These are phyloP conservation scores for Hartigia nigra DNA, from an alignment of 2,888 invertebrate genomes.

Conservation along the genomic window DNA sequence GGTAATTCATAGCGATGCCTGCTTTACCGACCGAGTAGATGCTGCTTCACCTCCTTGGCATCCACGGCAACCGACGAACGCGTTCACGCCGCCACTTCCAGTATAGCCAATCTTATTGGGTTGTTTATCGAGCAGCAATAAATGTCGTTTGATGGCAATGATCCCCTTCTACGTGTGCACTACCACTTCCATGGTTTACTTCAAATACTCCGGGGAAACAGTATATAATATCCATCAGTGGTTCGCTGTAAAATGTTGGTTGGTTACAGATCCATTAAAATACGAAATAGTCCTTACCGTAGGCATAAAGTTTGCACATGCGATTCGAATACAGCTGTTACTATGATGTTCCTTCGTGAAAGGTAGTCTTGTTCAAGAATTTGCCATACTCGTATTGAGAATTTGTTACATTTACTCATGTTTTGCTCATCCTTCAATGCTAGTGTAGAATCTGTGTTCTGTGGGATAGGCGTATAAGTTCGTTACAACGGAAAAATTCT, in stretches of 20 bases:
- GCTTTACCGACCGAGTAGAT: slow-evolving; percentile 45
- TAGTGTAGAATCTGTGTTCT: not conserved
- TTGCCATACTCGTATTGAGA: not conserved
- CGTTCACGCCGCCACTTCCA: slow-evolving; percentile 21
- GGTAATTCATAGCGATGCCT: slow-evolving; percentile 38
- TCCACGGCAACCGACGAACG: slow-evolving; percentile 26
- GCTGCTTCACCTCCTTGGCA: slow-evolving; percentile 23
- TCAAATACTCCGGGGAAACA: not conserved
- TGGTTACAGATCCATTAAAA: slow-evolving; percentile 35
- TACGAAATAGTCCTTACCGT: slow-evolving; percentile 26
- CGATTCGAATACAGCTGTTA: not conserved
- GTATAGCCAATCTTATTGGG: slow-evolving; percentile 28
- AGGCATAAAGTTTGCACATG: slow-evolving; percentile 18
- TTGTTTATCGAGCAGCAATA: slow-evolving; percentile 31
- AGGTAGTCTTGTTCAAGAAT: not conserved
- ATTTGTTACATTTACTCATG: no score
- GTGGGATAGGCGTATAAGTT: not conserved
- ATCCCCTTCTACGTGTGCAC: slow-evolving; percentile 9
- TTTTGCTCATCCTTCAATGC: not conserved
- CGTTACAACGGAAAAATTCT: not conserved
- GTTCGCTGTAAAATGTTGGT: slow-evolving; percentile 24
- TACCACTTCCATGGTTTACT: not conserved
- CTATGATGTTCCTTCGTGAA: not conserved
- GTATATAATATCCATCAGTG: slow-evolving; percentile 19
- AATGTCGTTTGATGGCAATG: slow-evolving; percentile 26